A percentile compares a stretch with the other conserved stretches of the same genome.
phyloP scores from a whole-genome alignment of 2,797 vertebrate species.

The Diceros bicornis region DNA sequence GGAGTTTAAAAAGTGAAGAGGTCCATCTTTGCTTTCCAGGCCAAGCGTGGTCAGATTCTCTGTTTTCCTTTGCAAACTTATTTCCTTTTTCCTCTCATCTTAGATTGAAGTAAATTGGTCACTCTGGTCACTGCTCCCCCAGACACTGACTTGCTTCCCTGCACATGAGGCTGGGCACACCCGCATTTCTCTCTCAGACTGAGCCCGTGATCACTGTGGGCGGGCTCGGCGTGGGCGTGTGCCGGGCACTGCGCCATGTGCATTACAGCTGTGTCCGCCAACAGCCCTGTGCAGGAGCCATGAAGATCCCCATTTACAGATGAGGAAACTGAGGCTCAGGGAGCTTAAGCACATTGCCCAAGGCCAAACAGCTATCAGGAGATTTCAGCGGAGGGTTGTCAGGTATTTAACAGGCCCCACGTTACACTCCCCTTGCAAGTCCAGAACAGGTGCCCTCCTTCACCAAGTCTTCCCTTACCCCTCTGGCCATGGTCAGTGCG shows the following conservation, averaged over 20 bases:
- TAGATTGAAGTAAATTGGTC: background rate
- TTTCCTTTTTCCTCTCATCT: background rate
- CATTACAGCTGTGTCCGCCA: background rate
- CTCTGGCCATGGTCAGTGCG: background rate
- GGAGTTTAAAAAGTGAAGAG: background rate
- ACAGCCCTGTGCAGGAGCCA: too few species aligned
- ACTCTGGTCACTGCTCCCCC: background rate
- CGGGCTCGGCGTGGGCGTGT: rapidly evolving
- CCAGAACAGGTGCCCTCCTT: background rate
- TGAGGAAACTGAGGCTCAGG: background rate
- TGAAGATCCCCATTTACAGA: background rate
- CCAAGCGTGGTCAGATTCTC: background rate
- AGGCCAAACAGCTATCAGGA: background rate
- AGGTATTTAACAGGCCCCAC: background rate
- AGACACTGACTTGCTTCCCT: background rate
- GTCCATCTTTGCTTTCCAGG: background rate
- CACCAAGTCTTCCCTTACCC: background rate
- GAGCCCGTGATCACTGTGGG: background rate
- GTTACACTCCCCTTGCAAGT: background rate
- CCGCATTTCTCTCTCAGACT: background rate
- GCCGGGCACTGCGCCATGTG: too few species aligned
- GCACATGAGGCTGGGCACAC: background rate
- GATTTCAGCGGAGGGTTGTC: background rate
- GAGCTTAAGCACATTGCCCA: background rate
- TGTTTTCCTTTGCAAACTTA: background rate